Percentiles rank a stretch among this genome's conserved stretches.
phyloP scores from a whole-genome alignment of 2,113 vertebrate species.

The Bubo scandiacus region DNA sequence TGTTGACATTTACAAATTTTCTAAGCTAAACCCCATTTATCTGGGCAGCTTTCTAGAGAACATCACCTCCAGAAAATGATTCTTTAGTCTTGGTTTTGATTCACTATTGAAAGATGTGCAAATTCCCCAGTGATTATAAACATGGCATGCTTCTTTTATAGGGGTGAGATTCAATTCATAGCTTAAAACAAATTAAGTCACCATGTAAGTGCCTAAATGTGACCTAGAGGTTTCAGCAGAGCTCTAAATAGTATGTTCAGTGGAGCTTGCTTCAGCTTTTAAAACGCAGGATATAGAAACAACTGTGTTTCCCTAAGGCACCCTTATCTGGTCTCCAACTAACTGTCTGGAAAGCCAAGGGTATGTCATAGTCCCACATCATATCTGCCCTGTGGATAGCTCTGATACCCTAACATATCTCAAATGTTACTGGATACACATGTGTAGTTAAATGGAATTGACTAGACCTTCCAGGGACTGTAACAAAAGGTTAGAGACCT shows the following conservation, averaged over 20 bases:
- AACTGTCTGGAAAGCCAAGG: not conserved
- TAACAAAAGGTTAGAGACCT: not conserved
- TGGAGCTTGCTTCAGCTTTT: not conserved
- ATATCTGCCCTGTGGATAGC: not conserved
- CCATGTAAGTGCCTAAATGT: accelerated
- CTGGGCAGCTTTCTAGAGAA: not conserved
- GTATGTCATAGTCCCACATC: not conserved
- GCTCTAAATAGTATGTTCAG: not conserved
- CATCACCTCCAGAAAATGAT: not conserved
- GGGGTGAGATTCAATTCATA: not conserved
- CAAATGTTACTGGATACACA: not conserved
- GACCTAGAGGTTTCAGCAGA: not conserved
- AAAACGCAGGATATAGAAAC: not conserved
- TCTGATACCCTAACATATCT: not conserved
- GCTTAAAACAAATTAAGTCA: not conserved
- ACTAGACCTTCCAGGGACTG: not conserved
- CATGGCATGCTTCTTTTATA: not conserved
- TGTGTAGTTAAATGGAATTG: not conserved
- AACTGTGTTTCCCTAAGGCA: not conserved
- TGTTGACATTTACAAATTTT: not conserved
- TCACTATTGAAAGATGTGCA: not conserved
- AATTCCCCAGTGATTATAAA: not conserved
- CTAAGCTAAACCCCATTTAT: not conserved
- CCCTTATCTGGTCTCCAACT: not conserved
- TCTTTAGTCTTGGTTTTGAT: not conserved